phyloP scores from a whole-genome alignment of 2,888 invertebrate species.

The Hydriomena furcata region DNA sequence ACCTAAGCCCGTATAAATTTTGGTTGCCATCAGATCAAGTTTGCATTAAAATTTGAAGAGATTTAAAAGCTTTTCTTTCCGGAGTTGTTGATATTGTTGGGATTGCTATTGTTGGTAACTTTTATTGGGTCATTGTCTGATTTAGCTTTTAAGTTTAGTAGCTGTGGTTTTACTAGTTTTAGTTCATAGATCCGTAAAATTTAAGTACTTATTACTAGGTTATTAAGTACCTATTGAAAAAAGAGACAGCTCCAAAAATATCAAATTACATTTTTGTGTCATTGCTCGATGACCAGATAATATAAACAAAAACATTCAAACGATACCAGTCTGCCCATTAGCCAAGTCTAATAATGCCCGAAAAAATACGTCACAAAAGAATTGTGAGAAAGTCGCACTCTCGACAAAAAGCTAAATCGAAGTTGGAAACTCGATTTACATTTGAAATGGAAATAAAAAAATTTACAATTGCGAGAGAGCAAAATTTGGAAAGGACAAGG shows the following conservation, averaged over 20 bases:
- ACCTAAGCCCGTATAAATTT: slow-evolving; percentile 1
- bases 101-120: no score
- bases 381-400: slow-evolving; percentile 48
- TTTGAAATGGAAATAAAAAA: slow-evolving; percentile 61
- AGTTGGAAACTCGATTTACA: slow-evolving; percentile 67
- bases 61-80: no score
- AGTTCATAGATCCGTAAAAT: background rate
- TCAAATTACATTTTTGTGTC: background rate
- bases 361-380: slow-evolving; percentile 40
- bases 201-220: background rate
- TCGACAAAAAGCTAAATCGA: slow-evolving; percentile 56
- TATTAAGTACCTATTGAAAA: no score
- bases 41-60: background rate
- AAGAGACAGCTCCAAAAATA: background rate
- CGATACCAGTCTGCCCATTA: background rate
- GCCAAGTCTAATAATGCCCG: background rate
- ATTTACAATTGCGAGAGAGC: slow-evolving; percentile 48
- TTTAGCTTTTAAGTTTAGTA: no score
- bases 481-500: slow-evolving; percentile 24
- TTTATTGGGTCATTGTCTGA: no score
- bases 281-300: background rate
- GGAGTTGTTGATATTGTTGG: no score
- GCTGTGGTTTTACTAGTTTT: no score
- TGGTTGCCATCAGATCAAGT: background rate
- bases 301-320: background rate